Evolutionary conservation across 2,797 vertebrate species (phyloP), one percentile per base, ranked within the genome.

Genomic region (Poeciliopsis paucimaculata): DNA sequence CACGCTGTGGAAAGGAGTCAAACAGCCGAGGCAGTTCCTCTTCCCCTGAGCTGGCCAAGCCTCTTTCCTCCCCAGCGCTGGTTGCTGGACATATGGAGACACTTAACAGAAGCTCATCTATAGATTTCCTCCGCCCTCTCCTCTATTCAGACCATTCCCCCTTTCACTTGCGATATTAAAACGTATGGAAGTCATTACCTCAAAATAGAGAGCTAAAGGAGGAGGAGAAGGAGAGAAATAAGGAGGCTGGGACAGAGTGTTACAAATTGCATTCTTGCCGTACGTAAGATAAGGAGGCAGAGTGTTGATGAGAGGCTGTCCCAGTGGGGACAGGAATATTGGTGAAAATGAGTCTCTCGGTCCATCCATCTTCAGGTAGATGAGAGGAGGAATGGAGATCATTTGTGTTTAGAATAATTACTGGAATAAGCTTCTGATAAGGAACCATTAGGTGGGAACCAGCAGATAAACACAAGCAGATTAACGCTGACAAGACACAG

Each of bases 91-190:
- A 96, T 94, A 93, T 96, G 95, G 94, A 94, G 93, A 90, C 91
- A 93, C 93, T 96, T 95, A 95, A 92, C 93, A 93, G 94, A 93
- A 96, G 94, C 94, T 94, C 91, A 94, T 94, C 91, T 89, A 92
- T 91, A 95, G 90, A 95, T 94, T 95, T 95, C 93, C 91, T 89
- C 82, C 83, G 78, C 85, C 57, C 26, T 62, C 81, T 82, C 80
- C 53, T 91, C 85, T 76, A 79, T 90, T 89, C 89, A 84, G 78
- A 86, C 88, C 86, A 77, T 88, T 88, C 89, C 82, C 81, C 82
- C 84, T 85, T 88, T 80, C 82, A 72, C 87, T 88, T 51, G 76
- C 90, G 18, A 91, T 92, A 94, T 93, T 91, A 89, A 91, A 92
- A 90, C 86, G 90, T 91, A 93, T 95, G 95, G 94, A 89, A 90